These are phyloP conservation scores for Gila robusta DNA, from an alignment of 2,797 vertebrate species.

Conservation along the genomic window DNA sequence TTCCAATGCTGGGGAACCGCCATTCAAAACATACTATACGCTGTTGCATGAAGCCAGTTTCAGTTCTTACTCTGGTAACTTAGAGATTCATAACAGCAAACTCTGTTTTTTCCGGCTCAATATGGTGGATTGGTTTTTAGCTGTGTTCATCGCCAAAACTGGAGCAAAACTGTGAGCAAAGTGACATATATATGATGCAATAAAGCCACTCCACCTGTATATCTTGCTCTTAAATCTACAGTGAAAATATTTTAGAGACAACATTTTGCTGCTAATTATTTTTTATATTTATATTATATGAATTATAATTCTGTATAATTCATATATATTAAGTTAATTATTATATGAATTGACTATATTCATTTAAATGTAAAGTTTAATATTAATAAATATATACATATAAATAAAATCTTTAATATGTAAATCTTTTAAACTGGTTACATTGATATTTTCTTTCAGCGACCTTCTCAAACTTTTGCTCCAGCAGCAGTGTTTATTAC, in stretches of 20 bases:
- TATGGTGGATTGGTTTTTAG: not conserved
- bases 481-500: not conserved
- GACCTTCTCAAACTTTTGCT: not conserved
- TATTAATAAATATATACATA: not conserved
- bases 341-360: not conserved
- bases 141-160: not conserved
- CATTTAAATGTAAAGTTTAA: not conserved
- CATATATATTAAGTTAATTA: not conserved
- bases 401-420: not conserved
- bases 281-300: not conserved
- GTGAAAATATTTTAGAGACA: too few relatives aligned
- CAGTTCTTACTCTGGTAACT: not conserved
- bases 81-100: not conserved
- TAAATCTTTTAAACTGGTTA: too few relatives aligned
- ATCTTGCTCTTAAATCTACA: not conserved
- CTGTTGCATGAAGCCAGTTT: not conserved
- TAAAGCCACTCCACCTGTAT: not conserved
- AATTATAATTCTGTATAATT: not conserved
- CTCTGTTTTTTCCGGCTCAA: too few relatives aligned
- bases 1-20: too few relatives aligned
- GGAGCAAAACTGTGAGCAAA: not conserved
- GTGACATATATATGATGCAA: not conserved
- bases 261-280: not conserved
- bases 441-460: not conserved
- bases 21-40: too few relatives aligned